Evolutionary conservation across 2,113 vertebrate species (phyloP).

Genomic region (Hippocampus zosterae): DNA sequence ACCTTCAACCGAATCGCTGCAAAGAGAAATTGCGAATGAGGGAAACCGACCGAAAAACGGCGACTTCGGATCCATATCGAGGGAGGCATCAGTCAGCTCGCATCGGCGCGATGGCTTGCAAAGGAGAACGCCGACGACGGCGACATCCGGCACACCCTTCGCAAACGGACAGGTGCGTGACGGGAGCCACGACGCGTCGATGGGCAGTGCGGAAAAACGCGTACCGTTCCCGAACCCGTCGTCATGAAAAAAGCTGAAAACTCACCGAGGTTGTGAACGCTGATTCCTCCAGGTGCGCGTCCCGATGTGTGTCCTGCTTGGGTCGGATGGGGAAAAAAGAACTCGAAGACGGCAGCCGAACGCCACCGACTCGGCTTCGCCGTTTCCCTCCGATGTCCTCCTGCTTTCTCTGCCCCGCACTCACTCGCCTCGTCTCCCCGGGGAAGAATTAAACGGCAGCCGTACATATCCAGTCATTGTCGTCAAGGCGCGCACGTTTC

Average conservation of each 20-base stretch:
- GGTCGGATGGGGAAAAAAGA: slow-evolving; percentile 21
- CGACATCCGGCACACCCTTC: not conserved
- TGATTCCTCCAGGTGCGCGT: slow-evolving; percentile 55
- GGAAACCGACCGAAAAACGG: not conserved
- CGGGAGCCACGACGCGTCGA: not conserved
- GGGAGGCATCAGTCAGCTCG: not conserved
- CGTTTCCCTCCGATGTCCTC: slow-evolving; percentile 19
- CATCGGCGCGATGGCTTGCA: not conserved
- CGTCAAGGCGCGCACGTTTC: slow-evolving; percentile 1
- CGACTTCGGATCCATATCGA: not conserved
- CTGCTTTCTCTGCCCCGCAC: slow-evolving; percentile 7
- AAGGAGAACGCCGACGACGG: too few species aligned
- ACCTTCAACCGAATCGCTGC: not conserved
- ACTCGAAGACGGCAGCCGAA: slow-evolving; percentile 53
- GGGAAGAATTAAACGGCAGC: slow-evolving; percentile 29
- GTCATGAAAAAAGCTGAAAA: not conserved
- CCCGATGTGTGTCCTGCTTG: slow-evolving; percentile 27
- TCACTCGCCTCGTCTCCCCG: slow-evolving; percentile 42
- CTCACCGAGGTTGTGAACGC: slow-evolving; percentile 71
- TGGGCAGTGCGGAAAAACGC: not conserved
- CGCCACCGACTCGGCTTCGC: slow-evolving; percentile 34
- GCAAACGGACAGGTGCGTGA: not conserved
- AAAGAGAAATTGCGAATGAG: not conserved
- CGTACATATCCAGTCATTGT: slow-evolving; percentile 70
- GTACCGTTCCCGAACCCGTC: not conserved